These are phyloP conservation scores for Carabus problematicus DNA, from an alignment of 2,888 invertebrate genomes.

Conservation along the genomic window DNA sequence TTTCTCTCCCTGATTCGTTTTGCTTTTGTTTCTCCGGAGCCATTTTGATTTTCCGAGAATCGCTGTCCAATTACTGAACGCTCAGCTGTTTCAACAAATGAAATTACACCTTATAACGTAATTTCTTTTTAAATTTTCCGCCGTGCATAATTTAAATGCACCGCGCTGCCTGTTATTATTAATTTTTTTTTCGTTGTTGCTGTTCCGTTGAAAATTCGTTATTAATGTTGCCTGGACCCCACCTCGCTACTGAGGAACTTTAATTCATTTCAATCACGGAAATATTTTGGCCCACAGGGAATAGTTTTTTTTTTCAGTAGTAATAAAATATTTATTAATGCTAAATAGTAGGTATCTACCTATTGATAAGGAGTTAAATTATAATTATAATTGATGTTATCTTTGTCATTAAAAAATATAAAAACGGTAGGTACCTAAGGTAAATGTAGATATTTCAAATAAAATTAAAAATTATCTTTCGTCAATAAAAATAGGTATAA, in stretches of 20 bases:
- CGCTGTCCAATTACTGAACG: conserved; percentile 55
- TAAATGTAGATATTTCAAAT: too few relatives aligned
- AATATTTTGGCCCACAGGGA: background rate
- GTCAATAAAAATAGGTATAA: too few relatives aligned
- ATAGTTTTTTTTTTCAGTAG: background rate
- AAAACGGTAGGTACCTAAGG: too few relatives aligned
- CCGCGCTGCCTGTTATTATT: conserved; percentile 38
- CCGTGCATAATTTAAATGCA: conserved; percentile 52
- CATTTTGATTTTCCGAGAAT: conserved; percentile 58
- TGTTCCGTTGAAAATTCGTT: conserved; percentile 30
- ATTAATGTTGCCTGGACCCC: conserved; percentile 31
- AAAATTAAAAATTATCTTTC: too few relatives aligned
- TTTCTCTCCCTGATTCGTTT: conserved; percentile 50
- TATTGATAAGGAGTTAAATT: too few relatives aligned
- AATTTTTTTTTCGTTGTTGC: conserved; percentile 49
- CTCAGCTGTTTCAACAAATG: conserved; percentile 57
- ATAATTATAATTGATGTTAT: too few relatives aligned
- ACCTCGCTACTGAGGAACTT: conserved; percentile 22
- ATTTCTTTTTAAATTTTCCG: conserved; percentile 53
- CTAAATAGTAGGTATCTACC: too few relatives aligned
- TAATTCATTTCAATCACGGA: conserved; percentile 11
- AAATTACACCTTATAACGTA: conserved; percentile 55
- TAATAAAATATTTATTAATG: too few relatives aligned
- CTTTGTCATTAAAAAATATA: too few relatives aligned
- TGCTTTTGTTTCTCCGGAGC: conserved; percentile 55